Conservation (phyloP, 1,140 invertebrate genomes). For the Campoletis sonorensis region DNA sequence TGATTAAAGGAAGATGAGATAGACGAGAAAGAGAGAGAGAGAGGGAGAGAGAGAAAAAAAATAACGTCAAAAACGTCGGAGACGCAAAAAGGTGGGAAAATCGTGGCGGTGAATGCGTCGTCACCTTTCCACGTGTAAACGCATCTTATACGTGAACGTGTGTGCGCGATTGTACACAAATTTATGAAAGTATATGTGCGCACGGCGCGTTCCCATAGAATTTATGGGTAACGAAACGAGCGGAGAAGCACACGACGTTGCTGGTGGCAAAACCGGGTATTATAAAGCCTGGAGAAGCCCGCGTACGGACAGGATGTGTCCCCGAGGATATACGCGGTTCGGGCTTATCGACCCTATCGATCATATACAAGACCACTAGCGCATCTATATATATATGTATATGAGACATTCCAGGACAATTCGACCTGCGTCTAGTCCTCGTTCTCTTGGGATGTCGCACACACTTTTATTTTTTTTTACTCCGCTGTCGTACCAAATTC, state of each 20-base stretch:
- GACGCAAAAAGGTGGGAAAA: slow-evolving; percentile 33
- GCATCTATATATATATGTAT: neutral
- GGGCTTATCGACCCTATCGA: slow-evolving; percentile 46
- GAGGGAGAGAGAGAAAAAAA: too few relatives aligned
- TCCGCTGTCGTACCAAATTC: neutral
- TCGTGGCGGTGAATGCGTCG: slow-evolving; percentile 11
- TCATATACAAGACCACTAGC: slow-evolving; percentile 18
- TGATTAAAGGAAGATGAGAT: slow-evolving; percentile 27
- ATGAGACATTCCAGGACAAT: slow-evolving; percentile 10
- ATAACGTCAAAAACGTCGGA: neutral
- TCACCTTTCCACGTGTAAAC: slow-evolving; percentile 1
- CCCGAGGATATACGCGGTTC: slow-evolving; percentile 43
- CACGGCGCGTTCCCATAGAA: slow-evolving; percentile 7
- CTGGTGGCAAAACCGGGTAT: slow-evolving; percentile 35
- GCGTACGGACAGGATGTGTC: slow-evolving; percentile 31
- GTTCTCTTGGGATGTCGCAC: neutral
- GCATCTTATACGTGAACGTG: neutral
- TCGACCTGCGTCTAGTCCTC: slow-evolving; percentile 6
- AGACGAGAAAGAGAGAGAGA: neutral
- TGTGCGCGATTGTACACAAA: neutral
- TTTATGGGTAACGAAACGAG: slow-evolving; percentile 41
- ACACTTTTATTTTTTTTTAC: neutral
- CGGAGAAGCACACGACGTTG: slow-evolving; percentile 8
- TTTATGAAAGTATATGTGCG: neutral
- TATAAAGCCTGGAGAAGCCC: slow-evolving; percentile 21